These are phyloP conservation scores for Drosophila ficusphila DNA, from an alignment of 1,140 invertebrate genomes.

Conservation along the genomic window DNA sequence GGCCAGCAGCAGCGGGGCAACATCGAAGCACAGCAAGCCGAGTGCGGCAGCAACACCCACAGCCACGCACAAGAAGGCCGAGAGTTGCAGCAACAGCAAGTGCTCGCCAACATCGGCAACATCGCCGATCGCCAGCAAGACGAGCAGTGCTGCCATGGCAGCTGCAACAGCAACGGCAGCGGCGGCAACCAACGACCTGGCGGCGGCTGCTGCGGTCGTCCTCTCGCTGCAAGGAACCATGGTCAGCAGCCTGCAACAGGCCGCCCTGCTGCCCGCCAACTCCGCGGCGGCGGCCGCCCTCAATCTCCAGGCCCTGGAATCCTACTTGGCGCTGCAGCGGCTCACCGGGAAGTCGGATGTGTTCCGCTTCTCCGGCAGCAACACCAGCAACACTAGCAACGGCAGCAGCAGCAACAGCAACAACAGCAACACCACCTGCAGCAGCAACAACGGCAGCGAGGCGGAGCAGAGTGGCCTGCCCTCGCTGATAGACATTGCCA, in stretches of 20 bases:
- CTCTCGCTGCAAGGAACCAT: constrained; percentile 91
- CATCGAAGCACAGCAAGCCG: constrained; percentile 19
- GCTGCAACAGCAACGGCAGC: constrained; percentile 66
- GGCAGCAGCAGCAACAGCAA: constrained; percentile 47
- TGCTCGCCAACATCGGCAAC: constrained; percentile 1
- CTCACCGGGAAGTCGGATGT: constrained; percentile 85
- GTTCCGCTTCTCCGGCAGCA: constrained; percentile 59
- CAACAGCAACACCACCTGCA: constrained; percentile 16
- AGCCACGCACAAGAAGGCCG: constrained; percentile 7
- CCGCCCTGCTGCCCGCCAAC: constrained; percentile 90
- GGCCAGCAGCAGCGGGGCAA: constrained; percentile 9
- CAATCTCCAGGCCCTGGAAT: constrained; percentile 92
- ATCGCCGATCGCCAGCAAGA: constrained; percentile 26
- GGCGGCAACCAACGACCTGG: constrained; percentile 78
- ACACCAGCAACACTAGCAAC: constrained; percentile 47
- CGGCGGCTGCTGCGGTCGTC: constrained; percentile 86
- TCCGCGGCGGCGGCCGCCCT: constrained; percentile 91
- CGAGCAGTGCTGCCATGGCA: constrained; percentile 63
- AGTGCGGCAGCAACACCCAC: constrained; percentile 9
- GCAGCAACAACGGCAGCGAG: constrained; percentile 34
- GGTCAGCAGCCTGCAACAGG: constrained; percentile 90
- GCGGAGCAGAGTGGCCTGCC: constrained; percentile 43
- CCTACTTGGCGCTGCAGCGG: constrained; percentile 91
- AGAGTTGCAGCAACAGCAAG: constrained; percentile 20
- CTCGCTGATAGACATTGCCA: constrained; percentile 59